Evolutionary conservation across 1,140 invertebrate species (phyloP).

Genomic region (Drosophila asahinai): DNA sequence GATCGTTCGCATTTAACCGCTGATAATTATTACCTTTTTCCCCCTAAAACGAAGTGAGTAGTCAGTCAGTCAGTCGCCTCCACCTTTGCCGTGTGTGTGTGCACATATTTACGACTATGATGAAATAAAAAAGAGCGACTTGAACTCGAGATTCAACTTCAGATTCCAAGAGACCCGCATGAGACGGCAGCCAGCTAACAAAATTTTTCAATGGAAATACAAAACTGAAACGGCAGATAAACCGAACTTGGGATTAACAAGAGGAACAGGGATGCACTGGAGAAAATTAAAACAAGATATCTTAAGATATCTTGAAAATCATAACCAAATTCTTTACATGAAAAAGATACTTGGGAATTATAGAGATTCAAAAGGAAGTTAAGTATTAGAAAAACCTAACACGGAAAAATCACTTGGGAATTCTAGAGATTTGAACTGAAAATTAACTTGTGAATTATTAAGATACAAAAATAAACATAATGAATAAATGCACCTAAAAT

Average conservation of each 20-base stretch:
- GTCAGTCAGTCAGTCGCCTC: background rate
- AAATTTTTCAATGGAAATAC: constrained; percentile 68
- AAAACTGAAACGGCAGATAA: constrained; percentile 64
- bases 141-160: constrained; percentile 56
- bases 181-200: constrained; percentile 43
- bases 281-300: background rate
- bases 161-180: constrained; percentile 68
- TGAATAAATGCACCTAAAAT: too few relatives aligned
- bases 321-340: too few relatives aligned
- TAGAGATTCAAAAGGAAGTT: too few relatives aligned
- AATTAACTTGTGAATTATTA: background rate
- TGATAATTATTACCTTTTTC: constrained; percentile 38
- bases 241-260: constrained; percentile 25
- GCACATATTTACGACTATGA: constrained; percentile 60
- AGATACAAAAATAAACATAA: background rate
- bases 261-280: constrained; percentile 12
- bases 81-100: constrained; percentile 10
- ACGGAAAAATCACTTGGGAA: background rate
- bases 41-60: constrained; percentile 9
- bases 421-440: background rate
- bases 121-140: constrained; percentile 62
- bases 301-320: background rate
- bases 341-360: too few relatives aligned
- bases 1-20: constrained; percentile 42
- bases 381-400: background rate